Evolutionary conservation across 1,140 invertebrate genomes (phyloP), one percentile per base, ranked within the genome.

Genomic region (Rhagoletis zephyria): DNA sequence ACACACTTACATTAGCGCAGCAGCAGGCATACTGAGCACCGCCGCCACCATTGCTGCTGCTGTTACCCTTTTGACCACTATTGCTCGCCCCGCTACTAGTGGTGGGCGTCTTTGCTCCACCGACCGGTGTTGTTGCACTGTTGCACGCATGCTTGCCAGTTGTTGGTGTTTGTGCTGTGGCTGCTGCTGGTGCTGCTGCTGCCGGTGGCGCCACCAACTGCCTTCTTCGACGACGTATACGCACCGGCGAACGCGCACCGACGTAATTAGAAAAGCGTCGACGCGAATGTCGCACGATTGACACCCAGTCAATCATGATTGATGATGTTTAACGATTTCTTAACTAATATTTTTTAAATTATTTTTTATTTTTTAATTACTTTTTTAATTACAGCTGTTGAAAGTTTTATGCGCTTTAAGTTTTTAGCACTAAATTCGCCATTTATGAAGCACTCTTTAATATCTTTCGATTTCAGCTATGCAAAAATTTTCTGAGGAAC

Each of bases 261-360:
- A 96, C 95, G 90, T 96, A 96, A 92, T 95, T 95, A 87, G 95
- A 96, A 91, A 96, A 96, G 56, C 96, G 94, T 60, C 96, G 94
- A 48, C 95, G 93, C 63, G 95, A 96, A 89, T 96, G 95, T 86
- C 95, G 94, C 56, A 96, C 95, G 87, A 96, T 96, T 88, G 95
- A 96, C 88, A 96, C 96, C 96, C 96, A 96, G 93, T 96, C 96
- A 89, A 96, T 96, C 96, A 96, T 81, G 6, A 40, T 85, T 48
- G n/a, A n/a, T n/a, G n/a, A n/a, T n/a, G 19, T 56, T 87, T 81
- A 45, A 42, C 7, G 64, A 51, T 87, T 16, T 19, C 63, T 48
- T 30, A 74, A 67, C 12, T 48, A 56, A 56, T 56, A 45, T 74
- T 48, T 48, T 14, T 12, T n/a, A n/a, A n/a, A n/a, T n/a, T n/a